These are phyloP conservation scores for Diplodus sargus DNA, from an alignment of 2,797 vertebrate species.

Conservation along the genomic window DNA sequence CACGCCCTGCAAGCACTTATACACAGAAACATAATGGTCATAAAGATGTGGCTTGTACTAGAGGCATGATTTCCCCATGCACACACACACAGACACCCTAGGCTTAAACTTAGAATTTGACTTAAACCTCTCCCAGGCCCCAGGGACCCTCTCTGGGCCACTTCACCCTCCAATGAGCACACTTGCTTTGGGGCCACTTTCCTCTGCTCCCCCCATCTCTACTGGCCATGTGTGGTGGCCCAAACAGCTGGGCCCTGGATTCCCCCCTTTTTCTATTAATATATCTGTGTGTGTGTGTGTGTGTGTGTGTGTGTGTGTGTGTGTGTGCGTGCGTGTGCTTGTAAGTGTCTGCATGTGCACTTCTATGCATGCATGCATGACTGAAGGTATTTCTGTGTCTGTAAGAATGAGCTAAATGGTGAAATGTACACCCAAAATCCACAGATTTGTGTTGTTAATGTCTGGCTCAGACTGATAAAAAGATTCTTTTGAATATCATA, in stretches of 20 bases:
- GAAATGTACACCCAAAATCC: background rate
- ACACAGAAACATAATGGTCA: slow-evolving; percentile 35
- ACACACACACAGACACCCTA: slow-evolving; percentile 32
- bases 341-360: background rate
- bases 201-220: slow-evolving; percentile 29
- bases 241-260: slow-evolving; percentile 66
- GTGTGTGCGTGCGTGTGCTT: slow-evolving; percentile 7
- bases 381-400: slow-evolving; percentile 23
- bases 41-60: slow-evolving; percentile 25
- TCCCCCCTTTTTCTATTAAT: slow-evolving; percentile 29
- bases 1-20: slow-evolving; percentile 28
- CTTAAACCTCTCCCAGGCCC: slow-evolving; percentile 54
- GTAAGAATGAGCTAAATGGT: background rate
- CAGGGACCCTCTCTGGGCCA: slow-evolving; percentile 46
- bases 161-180: slow-evolving; percentile 69
- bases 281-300: slow-evolving; percentile 3
- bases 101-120: slow-evolving; percentile 60
- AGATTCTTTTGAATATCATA: background rate
- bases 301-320: background rate
- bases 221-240: slow-evolving; percentile 61
- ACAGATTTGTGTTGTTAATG: background rate
- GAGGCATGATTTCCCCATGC: background rate
- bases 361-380: slow-evolving; percentile 32
- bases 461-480: background rate
- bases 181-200: slow-evolving; percentile 64